These are phyloP conservation scores for Formica exsecta DNA, from an alignment of 1,140 invertebrate species.

Conservation along the genomic window DNA sequence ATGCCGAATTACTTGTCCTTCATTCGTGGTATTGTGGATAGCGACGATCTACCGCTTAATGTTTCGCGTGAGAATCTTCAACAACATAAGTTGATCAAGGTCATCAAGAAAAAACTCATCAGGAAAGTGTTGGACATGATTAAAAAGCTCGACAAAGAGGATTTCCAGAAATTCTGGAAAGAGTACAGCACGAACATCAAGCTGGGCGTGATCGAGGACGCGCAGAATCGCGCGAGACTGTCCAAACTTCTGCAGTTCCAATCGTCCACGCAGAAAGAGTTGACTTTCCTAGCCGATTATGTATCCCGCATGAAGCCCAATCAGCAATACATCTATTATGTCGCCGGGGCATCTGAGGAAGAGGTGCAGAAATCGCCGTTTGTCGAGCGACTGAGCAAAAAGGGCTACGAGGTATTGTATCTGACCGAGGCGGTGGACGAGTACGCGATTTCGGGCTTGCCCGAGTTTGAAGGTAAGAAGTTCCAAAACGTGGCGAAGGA, in stretches of 20 bases:
- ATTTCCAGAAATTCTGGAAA: slow-evolving; percentile 99
- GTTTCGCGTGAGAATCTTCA: slow-evolving; percentile 99
- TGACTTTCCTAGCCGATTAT: slow-evolving; percentile 95
- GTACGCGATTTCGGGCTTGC: slow-evolving; percentile 97
- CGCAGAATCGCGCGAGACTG: slow-evolving; percentile 97
- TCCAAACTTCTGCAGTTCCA: slow-evolving; percentile 98
- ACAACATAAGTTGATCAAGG: slow-evolving; percentile 99
- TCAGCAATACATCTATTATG: slow-evolving; percentile 98
- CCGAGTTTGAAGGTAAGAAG: slow-evolving; percentile 99
- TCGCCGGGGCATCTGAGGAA: slow-evolving; percentile 95
- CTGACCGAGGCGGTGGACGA: slow-evolving; percentile 99
- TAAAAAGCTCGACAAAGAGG: slow-evolving; percentile 97
- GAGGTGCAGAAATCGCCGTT: slow-evolving; percentile 98
- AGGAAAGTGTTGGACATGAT: slow-evolving; percentile 99
- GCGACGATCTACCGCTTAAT: slow-evolving; percentile 99
- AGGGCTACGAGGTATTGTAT: slow-evolving; percentile 98
- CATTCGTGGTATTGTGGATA: slow-evolving; percentile 98
- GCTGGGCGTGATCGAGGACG: slow-evolving; percentile 98
- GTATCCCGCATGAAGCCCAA: slow-evolving; percentile 98
- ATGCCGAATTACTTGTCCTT: slow-evolving; percentile 99
- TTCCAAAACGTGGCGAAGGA: slow-evolving; percentile 99
- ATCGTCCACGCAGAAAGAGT: slow-evolving; percentile 91
- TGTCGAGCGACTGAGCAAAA: slow-evolving; percentile 96
- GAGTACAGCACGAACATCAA: slow-evolving; percentile 99
- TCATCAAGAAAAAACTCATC: slow-evolving; percentile 99